These are phyloP conservation scores for Apostichopus japonicus DNA, from an alignment of 35 echinoderm and acorn worm species.

Conservation along the genomic window DNA sequence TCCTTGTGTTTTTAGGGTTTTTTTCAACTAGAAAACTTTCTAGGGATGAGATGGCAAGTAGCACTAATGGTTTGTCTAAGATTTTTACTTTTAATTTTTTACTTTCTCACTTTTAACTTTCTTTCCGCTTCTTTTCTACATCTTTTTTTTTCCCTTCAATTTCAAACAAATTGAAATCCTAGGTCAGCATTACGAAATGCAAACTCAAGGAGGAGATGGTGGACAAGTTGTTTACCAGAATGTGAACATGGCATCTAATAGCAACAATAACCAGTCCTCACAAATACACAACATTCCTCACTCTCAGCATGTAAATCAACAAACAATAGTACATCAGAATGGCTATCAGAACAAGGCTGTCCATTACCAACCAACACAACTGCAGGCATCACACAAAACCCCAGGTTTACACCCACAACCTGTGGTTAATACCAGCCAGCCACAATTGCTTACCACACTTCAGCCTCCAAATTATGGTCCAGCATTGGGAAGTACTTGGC, in stretches of 20 bases:
- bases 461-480: background rate
- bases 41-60: no score
- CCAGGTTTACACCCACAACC: background rate
- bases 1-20: no score
- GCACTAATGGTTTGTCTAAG: no score
- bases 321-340: background rate
- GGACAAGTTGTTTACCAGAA: background rate
- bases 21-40: no score
- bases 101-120: no score
- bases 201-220: conserved; percentile 1
- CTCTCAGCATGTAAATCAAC: background rate
- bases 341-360: background rate
- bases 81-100: no score
- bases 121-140: no score
- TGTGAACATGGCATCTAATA: conserved; percentile 21
- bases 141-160: no score
- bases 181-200: conserved; percentile 12
- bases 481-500: background rate
- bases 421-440: background rate
- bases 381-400: background rate
- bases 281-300: background rate
- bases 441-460: background rate
- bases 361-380: background rate
- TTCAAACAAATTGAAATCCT: no score
- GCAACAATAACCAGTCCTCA: background rate